Percentiles rank a stretch among this genome's conserved stretches.
Evolutionary conservation across 2,888 invertebrate species (phyloP).

Genomic region (Nasonia oneida): DNA sequence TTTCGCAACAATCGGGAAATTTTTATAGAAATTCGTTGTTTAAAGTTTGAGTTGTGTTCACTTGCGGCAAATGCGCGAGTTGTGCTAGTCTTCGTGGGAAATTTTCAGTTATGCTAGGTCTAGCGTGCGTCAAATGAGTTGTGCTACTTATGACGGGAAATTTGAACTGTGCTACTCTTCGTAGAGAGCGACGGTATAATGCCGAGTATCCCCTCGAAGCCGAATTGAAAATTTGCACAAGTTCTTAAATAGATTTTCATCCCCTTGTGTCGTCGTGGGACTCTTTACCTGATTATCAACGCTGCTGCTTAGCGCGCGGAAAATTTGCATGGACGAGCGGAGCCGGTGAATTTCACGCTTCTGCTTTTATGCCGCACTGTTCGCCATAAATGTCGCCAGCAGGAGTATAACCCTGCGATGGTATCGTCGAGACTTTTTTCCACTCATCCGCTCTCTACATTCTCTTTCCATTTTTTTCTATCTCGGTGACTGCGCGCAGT

Average conservation of each 20-base stretch:
- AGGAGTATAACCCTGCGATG: neutral
- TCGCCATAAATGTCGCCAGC: neutral
- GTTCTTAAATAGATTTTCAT: slow-evolving; percentile 37
- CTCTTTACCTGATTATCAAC: slow-evolving; percentile 35
- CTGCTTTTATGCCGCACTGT: neutral
- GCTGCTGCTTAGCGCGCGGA: slow-evolving; percentile 23
- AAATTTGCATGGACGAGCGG: slow-evolving; percentile 34
- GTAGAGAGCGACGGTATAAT: neutral
- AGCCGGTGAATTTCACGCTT: slow-evolving; percentile 10
- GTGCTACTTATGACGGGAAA: too few species aligned
- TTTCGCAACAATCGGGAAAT: too few species aligned
- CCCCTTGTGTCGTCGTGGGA: neutral
- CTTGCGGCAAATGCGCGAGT: too few species aligned
- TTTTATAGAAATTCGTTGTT: too few species aligned
- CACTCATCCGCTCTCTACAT: neutral
- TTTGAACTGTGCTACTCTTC: too few species aligned
- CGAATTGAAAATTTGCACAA: slow-evolving; percentile 21
- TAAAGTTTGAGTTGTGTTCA: too few species aligned
- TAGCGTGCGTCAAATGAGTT: too few species aligned
- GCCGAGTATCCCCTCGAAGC: neutral
- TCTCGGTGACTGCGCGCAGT: slow-evolving; percentile 19
- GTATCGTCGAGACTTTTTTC: neutral
- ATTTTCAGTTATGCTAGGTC: too few species aligned
- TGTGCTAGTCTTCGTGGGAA: too few species aligned
- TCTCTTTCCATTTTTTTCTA: slow-evolving; percentile 4